phyloP scores from a whole-genome alignment of 2,113 vertebrate genomes.

The Callithrix jacchus region DNA sequence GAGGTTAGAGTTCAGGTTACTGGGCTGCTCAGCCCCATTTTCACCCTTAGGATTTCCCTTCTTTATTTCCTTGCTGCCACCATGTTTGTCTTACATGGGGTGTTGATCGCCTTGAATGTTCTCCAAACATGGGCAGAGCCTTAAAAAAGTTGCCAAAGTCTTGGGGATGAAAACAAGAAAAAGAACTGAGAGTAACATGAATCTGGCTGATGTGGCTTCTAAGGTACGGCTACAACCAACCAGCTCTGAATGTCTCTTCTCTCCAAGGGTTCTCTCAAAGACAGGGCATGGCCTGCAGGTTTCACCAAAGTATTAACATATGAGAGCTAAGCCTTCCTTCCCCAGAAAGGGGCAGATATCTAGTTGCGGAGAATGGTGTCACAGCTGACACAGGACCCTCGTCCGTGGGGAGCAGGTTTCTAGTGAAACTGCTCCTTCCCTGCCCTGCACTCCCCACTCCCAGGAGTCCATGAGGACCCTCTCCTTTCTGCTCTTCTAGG shows the following conservation, averaged over 20 bases:
- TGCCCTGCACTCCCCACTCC: neutral
- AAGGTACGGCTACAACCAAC: neutral
- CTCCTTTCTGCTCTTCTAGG: conserved; percentile 80
- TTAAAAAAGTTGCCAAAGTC: neutral
- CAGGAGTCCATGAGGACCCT: neutral
- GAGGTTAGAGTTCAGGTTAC: neutral
- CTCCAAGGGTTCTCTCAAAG: neutral
- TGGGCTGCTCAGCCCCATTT: neutral
- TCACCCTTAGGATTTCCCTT: neutral
- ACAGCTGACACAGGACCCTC: neutral
- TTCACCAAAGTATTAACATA: neutral
- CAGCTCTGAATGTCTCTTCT: neutral
- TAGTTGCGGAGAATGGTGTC: neutral
- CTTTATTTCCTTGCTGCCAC: neutral
- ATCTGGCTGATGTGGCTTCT: neutral
- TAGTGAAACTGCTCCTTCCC: neutral
- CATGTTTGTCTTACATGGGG: neutral
- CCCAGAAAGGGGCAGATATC: neutral
- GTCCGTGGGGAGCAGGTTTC: neutral
- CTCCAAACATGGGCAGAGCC: neutral
- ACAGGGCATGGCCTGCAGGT: neutral
- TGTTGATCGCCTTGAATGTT: neutral
- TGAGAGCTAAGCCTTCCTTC: neutral
- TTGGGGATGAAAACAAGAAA: neutral
- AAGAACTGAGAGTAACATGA: neutral